Conservation (phyloP, 2,797 vertebrate genomes). For the Sebastes taczanowskii region DNA sequence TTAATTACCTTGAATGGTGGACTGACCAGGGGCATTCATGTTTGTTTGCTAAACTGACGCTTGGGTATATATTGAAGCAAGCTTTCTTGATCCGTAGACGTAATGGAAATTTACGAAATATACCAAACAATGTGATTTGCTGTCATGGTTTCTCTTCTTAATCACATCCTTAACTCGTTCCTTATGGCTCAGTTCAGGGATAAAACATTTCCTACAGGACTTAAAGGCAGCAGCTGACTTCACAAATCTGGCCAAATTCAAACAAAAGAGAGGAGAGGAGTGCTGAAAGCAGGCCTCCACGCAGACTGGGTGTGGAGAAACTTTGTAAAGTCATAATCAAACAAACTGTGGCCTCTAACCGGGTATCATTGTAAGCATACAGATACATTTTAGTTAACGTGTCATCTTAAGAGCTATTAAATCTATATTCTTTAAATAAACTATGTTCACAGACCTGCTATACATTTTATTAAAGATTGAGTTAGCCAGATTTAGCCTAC, state of each 20-base stretch:
- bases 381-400: not conserved
- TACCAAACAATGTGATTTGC: not conserved
- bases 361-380: not conserved
- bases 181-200: not conserved
- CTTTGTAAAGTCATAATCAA: not conserved
- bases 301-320: constrained; percentile 15
- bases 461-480: not conserved
- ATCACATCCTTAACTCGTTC: not conserved
- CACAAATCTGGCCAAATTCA: constrained; percentile 47
- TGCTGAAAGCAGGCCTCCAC: not conserved
- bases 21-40: not conserved
- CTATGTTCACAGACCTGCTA: not conserved
- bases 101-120: not conserved
- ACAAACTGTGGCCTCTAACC: not conserved
- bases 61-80: not conserved
- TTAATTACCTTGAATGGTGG: not conserved
- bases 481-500: not conserved
- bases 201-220: constrained; percentile 14
- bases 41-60: not conserved
- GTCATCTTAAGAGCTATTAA: not conserved
- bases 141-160: not conserved
- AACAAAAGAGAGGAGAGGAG: constrained; percentile 27
- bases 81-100: not conserved
- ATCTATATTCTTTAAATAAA: not conserved
- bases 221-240: constrained; percentile 58